A percentile compares a stretch with the other conserved stretches of the same genome.
phyloP scores from a whole-genome alignment of 1,140 invertebrate species.

The Microplitis mediator region DNA sequence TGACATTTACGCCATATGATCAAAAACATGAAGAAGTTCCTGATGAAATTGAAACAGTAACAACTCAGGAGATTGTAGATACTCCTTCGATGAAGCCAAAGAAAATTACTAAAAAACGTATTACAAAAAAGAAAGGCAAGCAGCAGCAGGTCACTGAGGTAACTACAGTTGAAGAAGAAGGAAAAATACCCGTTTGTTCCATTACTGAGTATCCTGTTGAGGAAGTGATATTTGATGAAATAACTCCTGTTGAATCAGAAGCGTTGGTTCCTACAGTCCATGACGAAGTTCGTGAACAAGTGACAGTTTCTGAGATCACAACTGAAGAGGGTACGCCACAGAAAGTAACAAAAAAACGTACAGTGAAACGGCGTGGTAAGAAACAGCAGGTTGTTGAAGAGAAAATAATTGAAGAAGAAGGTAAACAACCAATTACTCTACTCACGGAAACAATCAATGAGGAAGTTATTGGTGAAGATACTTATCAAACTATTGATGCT shows the following conservation, averaged over 20 bases:
- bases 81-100: slow-evolving; percentile 25
- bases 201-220: slow-evolving; percentile 32
- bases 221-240: slow-evolving; percentile 34
- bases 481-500: slow-evolving; percentile 13
- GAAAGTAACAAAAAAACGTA: slow-evolving; percentile 33
- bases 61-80: slow-evolving; percentile 33
- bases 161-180: slow-evolving; percentile 52
- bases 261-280: slow-evolving; percentile 22
- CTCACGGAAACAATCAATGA: slow-evolving; percentile 41
- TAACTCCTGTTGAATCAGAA: background rate
- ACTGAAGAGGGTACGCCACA: slow-evolving; percentile 41
- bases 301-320: slow-evolving; percentile 32
- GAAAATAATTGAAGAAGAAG: slow-evolving; percentile 53
- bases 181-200: slow-evolving; percentile 35
- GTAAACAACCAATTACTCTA: slow-evolving; percentile 50
- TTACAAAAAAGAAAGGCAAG: slow-evolving; percentile 43
- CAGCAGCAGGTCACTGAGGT: slow-evolving; percentile 59
- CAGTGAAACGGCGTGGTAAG: slow-evolving; percentile 39
- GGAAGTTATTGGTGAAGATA: slow-evolving; percentile 38
- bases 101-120: slow-evolving; percentile 43
- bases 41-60: slow-evolving; percentile 41
- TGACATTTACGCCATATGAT: slow-evolving; percentile 13
- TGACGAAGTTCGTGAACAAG: slow-evolving; percentile 28
- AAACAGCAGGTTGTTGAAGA: slow-evolving; percentile 46
- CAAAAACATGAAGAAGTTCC: slow-evolving; percentile 26